Evolutionary conservation across 1,140 invertebrate genomes (phyloP).

Genomic region (Diabrotica virgifera): DNA sequence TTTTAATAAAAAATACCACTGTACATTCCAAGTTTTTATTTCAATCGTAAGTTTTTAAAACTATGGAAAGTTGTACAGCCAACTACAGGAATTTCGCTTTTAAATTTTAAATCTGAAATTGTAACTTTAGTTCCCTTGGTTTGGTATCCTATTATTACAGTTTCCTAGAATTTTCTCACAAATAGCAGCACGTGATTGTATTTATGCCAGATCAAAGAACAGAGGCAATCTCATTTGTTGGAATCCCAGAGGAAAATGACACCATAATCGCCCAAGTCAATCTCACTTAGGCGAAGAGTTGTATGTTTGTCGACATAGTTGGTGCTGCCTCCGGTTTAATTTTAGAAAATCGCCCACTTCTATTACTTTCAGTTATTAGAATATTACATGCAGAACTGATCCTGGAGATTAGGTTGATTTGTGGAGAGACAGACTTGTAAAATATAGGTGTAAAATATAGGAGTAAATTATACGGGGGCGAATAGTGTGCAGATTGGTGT

Average conservation of each 20-base stretch:
- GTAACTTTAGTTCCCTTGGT: too few species aligned
- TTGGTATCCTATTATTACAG: too few species aligned
- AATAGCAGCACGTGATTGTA: too few species aligned
- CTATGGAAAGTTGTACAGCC: too few species aligned
- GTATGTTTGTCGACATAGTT: neutral
- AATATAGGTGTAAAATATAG: neutral
- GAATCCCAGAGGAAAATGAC: neutral
- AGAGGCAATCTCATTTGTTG: neutral
- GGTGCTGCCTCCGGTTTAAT: neutral
- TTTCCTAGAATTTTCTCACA: too few species aligned
- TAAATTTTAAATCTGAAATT: too few species aligned
- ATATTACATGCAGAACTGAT: constrained; percentile 1
- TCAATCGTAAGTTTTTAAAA: too few species aligned
- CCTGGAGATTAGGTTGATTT: neutral
- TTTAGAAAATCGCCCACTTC: neutral
- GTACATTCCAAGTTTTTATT: too few species aligned
- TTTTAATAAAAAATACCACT: too few species aligned
- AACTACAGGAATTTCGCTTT: too few species aligned
- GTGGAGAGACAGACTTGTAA: neutral
- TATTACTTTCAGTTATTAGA: constrained; percentile 3
- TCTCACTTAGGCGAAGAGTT: neutral
- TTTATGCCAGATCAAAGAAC: neutral
- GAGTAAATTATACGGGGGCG: neutral
- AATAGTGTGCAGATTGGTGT: too few species aligned
- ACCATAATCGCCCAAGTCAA: neutral